Evolutionary conservation across 2,113 vertebrate species (phyloP), one percentile per base, ranked within the genome.

Genomic region (Vimba vimba): DNA sequence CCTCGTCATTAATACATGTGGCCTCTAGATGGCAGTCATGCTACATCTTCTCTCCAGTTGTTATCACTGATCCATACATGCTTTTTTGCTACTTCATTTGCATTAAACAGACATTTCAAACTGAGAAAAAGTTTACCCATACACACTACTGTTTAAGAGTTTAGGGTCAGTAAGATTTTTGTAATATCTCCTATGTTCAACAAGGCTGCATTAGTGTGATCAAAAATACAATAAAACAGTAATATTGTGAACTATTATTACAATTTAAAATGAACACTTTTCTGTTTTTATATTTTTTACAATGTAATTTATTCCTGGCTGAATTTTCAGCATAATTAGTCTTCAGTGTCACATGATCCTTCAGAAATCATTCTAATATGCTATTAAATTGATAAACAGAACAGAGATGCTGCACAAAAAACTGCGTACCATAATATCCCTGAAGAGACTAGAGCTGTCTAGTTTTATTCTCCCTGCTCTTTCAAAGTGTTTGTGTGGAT

Each of bases 11-110:
- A 17, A 82, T 15, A 5, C 11, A 19, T 0, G 12, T 30, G 47
- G 75, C 87, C 95, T 93, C 89, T 83, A 95, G 94, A 86, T 92
- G 95, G 94, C 94, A 94, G 90, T 91, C 36, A 77, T 55, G 27
- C 39, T 77, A 17, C 69, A 50, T 76, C 6, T 66, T 55, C 45
- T 78, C 30, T 92, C 62, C 15, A 12, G 19, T 59, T 47, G 21
- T 36, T n/a, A 43, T 71, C 60, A 6, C 12, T 30, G 25, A 6
- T 47, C 11, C 3, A 27, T 47, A 74, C 23, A 2, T 23, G 23
- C 36, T n/a, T 45, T 73, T 39, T 71, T 45, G 8, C 1, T 39
- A 8, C 68, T 71, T 4, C 21, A 0, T 25, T 25, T 39, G 39
- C 21, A 74, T 25, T 45, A 45, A 45, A 45, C 23, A 45, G 39